Evolutionary conservation across 2,888 invertebrate genomes (phyloP).

Genomic region (Pterostichus niger): DNA sequence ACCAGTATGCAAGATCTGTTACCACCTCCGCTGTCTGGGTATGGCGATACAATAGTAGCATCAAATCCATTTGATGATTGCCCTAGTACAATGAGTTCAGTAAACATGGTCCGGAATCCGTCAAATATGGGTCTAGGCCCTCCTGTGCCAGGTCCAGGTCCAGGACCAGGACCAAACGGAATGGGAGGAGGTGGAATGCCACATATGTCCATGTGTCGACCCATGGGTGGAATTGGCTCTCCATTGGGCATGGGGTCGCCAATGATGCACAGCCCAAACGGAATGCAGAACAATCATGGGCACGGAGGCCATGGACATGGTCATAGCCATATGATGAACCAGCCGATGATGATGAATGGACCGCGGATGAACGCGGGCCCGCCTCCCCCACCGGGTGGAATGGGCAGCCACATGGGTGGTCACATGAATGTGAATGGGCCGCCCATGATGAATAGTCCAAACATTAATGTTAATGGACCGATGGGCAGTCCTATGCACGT

Average conservation of each 20-base stretch:
- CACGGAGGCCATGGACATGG: conserved; percentile 52
- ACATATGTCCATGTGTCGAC: conserved; percentile 80
- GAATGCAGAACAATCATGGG: conserved; percentile 72
- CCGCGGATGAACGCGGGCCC: conserved; percentile 75
- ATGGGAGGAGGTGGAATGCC: conserved; percentile 85
- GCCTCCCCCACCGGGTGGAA: conserved; percentile 70
- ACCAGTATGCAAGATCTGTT: conserved; percentile 89
- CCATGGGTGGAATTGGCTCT: conserved; percentile 78
- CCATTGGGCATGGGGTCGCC: conserved; percentile 73
- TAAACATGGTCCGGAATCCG: conserved; percentile 73
- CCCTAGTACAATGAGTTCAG: conserved; percentile 79
- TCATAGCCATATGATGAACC: conserved; percentile 73
- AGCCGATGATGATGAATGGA: conserved; percentile 78
- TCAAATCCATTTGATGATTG: conserved; percentile 97
- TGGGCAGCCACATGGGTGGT: conserved; percentile 73
- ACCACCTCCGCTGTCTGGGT: conserved; percentile 91
- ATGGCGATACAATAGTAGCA: conserved; percentile 95
- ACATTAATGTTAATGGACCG: conserved; percentile 84
- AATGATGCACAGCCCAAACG: conserved; percentile 77
- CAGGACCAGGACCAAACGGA: conserved; percentile 72
- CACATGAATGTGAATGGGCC: conserved; percentile 79
- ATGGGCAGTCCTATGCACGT: conserved; percentile 82
- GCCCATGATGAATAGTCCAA: conserved; percentile 81
- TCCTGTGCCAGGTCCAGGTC: conserved; percentile 63
- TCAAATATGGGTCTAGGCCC: conserved; percentile 75